Percentiles rank a stretch among this genome's conserved stretches.
Evolutionary conservation across 2,113 vertebrate species (phyloP).

Genomic region (Chaetops frenatus): DNA sequence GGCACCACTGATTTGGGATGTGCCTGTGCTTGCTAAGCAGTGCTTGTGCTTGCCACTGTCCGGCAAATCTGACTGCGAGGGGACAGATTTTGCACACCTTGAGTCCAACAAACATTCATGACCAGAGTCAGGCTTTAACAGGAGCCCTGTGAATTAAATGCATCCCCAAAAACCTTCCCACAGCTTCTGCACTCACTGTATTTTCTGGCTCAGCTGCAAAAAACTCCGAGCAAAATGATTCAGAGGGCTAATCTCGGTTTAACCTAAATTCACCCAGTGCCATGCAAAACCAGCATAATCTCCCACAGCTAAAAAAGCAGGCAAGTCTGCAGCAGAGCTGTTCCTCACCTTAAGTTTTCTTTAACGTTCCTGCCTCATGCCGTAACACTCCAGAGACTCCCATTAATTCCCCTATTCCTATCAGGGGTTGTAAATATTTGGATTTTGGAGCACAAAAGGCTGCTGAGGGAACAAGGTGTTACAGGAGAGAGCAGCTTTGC

Average conservation of each 20-base stretch:
- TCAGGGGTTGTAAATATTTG: background rate
- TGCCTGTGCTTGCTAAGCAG: background rate
- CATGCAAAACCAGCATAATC: conserved; percentile 1
- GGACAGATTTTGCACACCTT: background rate
- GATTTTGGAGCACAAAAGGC: background rate
- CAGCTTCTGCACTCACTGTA: background rate
- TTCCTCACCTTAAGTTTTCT: background rate
- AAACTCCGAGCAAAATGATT: background rate
- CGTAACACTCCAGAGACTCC: background rate
- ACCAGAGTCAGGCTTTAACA: background rate
- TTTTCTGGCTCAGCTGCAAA: conserved; percentile 2
- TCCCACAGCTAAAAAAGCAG: background rate
- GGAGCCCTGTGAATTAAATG: background rate
- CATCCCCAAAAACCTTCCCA: background rate
- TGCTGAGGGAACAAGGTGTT: background rate
- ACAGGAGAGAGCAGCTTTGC: background rate
- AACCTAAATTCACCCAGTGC: conserved; percentile 13
- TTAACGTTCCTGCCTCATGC: background rate
- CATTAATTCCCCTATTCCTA: background rate
- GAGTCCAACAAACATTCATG: accelerated
- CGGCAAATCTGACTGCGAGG: background rate
- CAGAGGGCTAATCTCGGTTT: conserved; percentile 59
- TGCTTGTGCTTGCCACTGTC: background rate
- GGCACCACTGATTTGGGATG: background rate
- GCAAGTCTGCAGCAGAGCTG: background rate